These are phyloP conservation scores for Tachysurus vachellii DNA, from an alignment of 2,113 vertebrate genomes.

Conservation along the genomic window DNA sequence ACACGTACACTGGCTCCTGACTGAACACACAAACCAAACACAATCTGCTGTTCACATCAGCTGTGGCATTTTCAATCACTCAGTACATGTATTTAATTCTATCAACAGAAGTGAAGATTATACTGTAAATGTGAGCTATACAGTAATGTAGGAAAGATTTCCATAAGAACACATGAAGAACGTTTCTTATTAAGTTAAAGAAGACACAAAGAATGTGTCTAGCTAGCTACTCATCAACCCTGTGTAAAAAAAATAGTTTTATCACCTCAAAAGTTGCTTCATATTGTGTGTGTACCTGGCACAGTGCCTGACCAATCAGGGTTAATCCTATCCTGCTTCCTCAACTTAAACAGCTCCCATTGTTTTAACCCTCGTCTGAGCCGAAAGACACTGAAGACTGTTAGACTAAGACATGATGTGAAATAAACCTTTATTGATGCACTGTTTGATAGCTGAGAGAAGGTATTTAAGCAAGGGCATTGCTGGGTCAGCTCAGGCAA, in stretches of 20 bases:
- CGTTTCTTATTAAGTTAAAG: background rate
- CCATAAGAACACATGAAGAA: background rate
- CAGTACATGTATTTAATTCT: background rate
- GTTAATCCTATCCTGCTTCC: background rate
- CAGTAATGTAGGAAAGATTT: too few species aligned
- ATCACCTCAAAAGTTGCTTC: background rate
- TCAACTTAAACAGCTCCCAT: background rate
- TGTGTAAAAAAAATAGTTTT: background rate
- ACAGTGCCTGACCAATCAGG: background rate
- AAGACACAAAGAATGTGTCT: too few species aligned
- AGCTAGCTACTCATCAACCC: background rate
- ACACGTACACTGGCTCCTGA: slow-evolving; percentile 89
- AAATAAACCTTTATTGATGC: background rate
- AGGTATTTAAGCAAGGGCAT: background rate
- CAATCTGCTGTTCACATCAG: background rate
- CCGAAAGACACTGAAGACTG: background rate
- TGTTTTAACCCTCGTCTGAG: background rate
- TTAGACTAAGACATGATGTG: background rate
- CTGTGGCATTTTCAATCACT: background rate
- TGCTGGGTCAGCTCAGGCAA: background rate
- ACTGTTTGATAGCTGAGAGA: background rate
- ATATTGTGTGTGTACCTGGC: background rate
- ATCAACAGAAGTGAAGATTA: too few species aligned
- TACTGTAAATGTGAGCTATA: too few species aligned
- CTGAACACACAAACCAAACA: slow-evolving; percentile 64